Evolutionary conservation across 2,888 invertebrate genomes (phyloP).

Genomic region (Trichopria drosophilae): DNA sequence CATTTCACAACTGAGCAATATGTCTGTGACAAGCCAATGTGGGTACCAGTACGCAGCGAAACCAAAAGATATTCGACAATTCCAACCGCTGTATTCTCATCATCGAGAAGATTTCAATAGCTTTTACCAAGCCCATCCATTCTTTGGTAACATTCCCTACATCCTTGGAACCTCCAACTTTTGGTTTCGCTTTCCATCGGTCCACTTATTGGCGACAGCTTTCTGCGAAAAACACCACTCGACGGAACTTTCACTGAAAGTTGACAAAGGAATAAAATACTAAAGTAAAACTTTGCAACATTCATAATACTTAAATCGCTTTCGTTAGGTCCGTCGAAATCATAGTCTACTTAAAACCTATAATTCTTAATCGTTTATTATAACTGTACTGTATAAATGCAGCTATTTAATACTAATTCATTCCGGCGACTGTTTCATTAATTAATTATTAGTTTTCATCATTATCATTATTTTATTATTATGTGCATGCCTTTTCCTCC

Average conservation of each 20-base stretch:
- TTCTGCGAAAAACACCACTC: too few species aligned
- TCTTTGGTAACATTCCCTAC: too few species aligned
- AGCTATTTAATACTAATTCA: slow-evolving; percentile 47
- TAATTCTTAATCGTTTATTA: slow-evolving; percentile 36
- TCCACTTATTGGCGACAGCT: too few species aligned
- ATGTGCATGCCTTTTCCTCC: slow-evolving; percentile 2
- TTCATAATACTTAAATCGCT: slow-evolving; percentile 38
- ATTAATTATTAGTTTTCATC: slow-evolving; percentile 25
- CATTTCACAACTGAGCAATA: slow-evolving; percentile 33
- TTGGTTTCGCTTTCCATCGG: too few species aligned
- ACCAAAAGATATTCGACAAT: too few species aligned
- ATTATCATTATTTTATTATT: slow-evolving; percentile 13
- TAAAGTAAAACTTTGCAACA: too few species aligned
- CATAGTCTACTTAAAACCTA: slow-evolving; percentile 37
- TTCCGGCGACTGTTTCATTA: slow-evolving; percentile 34
- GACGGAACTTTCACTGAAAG: slow-evolving; percentile 18
- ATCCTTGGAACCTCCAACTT: too few species aligned
- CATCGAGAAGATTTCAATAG: too few species aligned
- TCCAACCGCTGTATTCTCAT: too few species aligned
- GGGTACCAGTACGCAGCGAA: neutral
- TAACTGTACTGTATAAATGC: slow-evolving; percentile 50
- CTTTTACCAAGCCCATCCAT: too few species aligned
- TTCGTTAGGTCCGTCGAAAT: slow-evolving; percentile 46
- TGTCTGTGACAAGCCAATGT: neutral
- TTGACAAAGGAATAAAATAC: slow-evolving; percentile 1